Percentiles rank a stretch among this genome's conserved stretches.
Conservation (phyloP, 92 coral and sea anemone genomes). For the Heteractis magnifica region DNA sequence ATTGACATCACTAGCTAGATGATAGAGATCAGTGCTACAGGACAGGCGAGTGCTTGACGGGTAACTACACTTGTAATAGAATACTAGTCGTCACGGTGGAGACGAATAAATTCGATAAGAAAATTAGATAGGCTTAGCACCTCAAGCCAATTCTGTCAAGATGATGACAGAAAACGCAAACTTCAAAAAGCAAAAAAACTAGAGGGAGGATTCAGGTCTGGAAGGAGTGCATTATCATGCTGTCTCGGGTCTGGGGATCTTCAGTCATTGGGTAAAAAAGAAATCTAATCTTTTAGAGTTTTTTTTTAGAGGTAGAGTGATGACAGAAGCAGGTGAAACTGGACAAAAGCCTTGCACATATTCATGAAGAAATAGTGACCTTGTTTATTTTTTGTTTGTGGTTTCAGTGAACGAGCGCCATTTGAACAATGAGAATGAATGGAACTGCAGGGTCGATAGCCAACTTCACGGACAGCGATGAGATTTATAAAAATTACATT, state of each 20-base stretch:
- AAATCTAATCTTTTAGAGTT: background rate
- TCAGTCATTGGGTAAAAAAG: background rate
- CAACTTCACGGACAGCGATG: slow-evolving; percentile 6
- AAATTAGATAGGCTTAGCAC: slow-evolving; percentile 3
- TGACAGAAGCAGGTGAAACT: slow-evolving; percentile 4
- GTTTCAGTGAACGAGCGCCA: background rate
- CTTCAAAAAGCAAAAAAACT: background rate
- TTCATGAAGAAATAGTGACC: slow-evolving; percentile 1
- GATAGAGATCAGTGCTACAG: background rate
- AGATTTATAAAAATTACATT: slow-evolving; percentile 39
- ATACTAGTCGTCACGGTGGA: slow-evolving; percentile 4
- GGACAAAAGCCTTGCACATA: background rate
- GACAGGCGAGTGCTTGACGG: background rate
- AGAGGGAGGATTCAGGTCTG: background rate
- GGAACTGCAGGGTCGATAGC: background rate
- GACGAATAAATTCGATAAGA: background rate
- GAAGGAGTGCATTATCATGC: background rate
- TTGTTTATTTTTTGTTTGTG: background rate
- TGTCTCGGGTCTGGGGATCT: background rate
- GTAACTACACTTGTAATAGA: background rate
- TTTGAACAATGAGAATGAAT: background rate
- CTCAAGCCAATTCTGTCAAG: background rate
- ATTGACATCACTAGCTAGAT: background rate
- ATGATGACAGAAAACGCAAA: background rate
- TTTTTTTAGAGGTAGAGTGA: background rate